phyloP scores from a whole-genome alignment of 2,113 vertebrate species.

The Megaceryle torquata region DNA sequence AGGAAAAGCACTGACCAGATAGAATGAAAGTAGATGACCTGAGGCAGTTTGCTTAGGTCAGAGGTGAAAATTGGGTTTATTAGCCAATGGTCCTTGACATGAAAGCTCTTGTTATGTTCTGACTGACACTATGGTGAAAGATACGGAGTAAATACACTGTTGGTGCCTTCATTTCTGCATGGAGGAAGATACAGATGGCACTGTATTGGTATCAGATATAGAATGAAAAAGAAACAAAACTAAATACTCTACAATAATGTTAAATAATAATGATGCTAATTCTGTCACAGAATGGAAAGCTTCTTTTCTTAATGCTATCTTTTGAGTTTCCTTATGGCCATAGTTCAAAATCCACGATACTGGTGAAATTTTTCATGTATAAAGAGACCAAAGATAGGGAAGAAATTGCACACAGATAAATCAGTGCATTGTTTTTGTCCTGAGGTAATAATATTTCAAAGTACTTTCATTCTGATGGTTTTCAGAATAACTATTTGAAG shows the following conservation, averaged over 20 bases:
- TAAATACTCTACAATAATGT: neutral
- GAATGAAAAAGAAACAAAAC: neutral
- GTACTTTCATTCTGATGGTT: conserved; percentile 35
- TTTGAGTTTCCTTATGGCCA: neutral
- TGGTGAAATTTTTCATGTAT: neutral
- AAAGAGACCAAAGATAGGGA: neutral
- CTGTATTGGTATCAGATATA: neutral
- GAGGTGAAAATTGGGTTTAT: neutral
- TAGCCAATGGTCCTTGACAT: neutral
- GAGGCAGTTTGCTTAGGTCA: neutral
- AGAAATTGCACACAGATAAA: neutral
- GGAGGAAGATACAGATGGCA: neutral
- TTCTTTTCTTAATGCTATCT: neutral
- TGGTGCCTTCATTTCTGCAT: neutral
- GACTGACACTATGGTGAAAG: neutral
- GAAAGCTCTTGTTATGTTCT: neutral
- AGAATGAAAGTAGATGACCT: neutral
- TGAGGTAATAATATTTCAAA: conserved; percentile 47
- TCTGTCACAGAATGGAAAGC: neutral
- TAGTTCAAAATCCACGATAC: neutral
- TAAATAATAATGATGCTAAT: neutral
- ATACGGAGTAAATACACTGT: neutral
- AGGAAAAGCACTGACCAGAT: neutral
- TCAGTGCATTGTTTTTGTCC: conserved; percentile 16
- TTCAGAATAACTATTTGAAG: conserved; percentile 46